Evolutionary conservation across 2,113 vertebrate species (phyloP).

Genomic region (Colius striatus): DNA sequence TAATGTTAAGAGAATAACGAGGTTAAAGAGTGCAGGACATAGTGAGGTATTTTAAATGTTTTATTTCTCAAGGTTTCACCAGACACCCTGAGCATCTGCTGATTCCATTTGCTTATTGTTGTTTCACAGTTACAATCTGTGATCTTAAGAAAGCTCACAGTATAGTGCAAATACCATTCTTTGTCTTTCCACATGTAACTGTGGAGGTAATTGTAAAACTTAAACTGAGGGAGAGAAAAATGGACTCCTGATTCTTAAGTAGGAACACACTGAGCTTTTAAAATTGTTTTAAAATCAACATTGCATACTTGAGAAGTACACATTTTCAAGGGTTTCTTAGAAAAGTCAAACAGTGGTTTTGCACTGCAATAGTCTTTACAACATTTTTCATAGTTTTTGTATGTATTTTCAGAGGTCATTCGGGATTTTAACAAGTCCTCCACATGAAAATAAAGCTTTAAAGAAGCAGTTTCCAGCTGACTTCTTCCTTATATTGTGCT

Average conservation of each 20-base stretch:
- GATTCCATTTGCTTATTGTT: neutral
- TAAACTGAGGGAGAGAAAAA: neutral
- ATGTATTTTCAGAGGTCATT: neutral
- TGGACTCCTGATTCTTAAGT: neutral
- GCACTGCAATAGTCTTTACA: neutral
- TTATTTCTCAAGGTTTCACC: neutral
- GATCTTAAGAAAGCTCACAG: conserved; percentile 10
- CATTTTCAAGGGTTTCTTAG: neutral
- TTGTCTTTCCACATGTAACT: neutral
- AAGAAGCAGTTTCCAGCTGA: neutral
- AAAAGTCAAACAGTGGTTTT: neutral
- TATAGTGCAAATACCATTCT: neutral
- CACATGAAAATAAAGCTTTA: neutral
- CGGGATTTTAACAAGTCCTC: neutral
- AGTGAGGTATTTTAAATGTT: neutral
- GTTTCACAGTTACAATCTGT: neutral
- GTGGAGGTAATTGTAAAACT: neutral
- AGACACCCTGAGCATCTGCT: neutral
- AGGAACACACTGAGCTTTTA: neutral
- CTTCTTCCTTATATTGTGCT: neutral
- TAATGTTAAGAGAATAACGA: conserved; percentile 21
- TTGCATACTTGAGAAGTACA: neutral
- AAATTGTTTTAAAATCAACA: neutral
- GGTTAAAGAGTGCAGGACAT: conserved; percentile 45
- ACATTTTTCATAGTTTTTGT: neutral